Evolutionary conservation across 2,888 invertebrate species (phyloP).

Genomic region (Adineta ricciae): DNA sequence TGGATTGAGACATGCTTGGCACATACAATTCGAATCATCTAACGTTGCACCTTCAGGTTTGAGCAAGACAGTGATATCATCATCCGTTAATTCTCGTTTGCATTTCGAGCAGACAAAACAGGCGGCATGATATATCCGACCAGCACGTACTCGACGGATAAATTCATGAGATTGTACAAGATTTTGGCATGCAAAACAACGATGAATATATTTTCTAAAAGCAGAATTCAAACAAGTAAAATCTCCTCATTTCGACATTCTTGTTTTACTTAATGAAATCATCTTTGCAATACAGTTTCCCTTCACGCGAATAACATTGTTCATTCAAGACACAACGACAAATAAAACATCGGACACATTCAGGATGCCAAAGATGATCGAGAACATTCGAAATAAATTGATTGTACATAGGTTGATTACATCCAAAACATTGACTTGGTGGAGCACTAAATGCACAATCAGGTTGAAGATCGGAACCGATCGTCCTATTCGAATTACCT

Average conservation of each 20-base stretch:
- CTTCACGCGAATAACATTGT: conserved; percentile 93
- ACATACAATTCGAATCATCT: not conserved
- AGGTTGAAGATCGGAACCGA: not conserved
- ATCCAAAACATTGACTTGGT: conserved; percentile 70
- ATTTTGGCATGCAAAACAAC: not conserved
- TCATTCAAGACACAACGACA: conserved; percentile 84
- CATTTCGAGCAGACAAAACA: conserved; percentile 22
- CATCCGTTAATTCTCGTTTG: not conserved
- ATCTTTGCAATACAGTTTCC: conserved; percentile 87
- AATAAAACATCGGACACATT: conserved; percentile 91
- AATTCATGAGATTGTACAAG: not conserved
- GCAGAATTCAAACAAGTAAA: too few relatives aligned
- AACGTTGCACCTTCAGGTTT: not conserved
- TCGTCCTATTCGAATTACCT: not conserved
- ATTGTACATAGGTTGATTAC: conserved; percentile 95
- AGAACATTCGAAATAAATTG: conserved; percentile 92
- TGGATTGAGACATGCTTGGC: not conserved
- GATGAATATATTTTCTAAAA: conserved; percentile 9
- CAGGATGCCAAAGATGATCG: conserved; percentile 93
- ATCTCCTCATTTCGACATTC: too few relatives aligned
- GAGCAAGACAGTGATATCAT: not conserved
- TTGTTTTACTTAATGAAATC: conserved; percentile 87
- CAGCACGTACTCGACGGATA: not conserved
- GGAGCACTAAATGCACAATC: not conserved
- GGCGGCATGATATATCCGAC: not conserved